These are phyloP conservation scores for Sesamia nonagrioides DNA, from an alignment of 1,140 invertebrate species.

Conservation along the genomic window DNA sequence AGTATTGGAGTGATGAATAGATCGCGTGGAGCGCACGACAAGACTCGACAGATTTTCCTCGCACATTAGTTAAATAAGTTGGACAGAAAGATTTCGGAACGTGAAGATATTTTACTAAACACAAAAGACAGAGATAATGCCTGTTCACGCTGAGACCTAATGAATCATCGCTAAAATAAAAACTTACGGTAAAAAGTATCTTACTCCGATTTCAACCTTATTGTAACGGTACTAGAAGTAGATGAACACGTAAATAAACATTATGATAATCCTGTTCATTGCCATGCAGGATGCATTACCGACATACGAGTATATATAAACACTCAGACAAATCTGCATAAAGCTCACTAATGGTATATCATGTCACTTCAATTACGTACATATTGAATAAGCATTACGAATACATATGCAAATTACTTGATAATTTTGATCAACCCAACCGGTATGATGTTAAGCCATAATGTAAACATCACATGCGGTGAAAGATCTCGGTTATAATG, in stretches of 20 bases:
- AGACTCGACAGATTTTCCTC: slow-evolving; percentile 74
- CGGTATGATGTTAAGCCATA: slow-evolving; percentile 42
- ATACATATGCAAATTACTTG: slow-evolving; percentile 26
- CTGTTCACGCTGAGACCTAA: slow-evolving; percentile 38
- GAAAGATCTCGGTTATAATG: slow-evolving; percentile 54
- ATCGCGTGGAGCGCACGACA: slow-evolving; percentile 75
- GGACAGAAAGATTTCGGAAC: slow-evolving; percentile 46
- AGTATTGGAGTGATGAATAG: slow-evolving; percentile 67
- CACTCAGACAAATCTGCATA: slow-evolving; percentile 34
- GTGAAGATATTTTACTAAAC: slow-evolving; percentile 44
- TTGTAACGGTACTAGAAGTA: neutral
- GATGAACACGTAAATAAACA: neutral
- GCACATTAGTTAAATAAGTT: slow-evolving; percentile 62
- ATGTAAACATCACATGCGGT: slow-evolving; percentile 49
- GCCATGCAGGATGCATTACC: neutral
- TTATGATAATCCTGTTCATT: neutral
- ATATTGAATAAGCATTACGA: slow-evolving; percentile 27
- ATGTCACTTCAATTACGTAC: slow-evolving; percentile 33
- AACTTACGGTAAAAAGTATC: neutral
- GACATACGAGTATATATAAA: neutral
- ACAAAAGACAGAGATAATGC: slow-evolving; percentile 42
- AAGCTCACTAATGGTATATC: slow-evolving; percentile 39
- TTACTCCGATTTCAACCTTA: neutral
- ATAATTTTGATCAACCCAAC: slow-evolving; percentile 46
- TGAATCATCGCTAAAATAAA: slow-evolving; percentile 28